phyloP scores from a whole-genome alignment of 1,140 invertebrate genomes.

The Luehdorfia chinensis region DNA sequence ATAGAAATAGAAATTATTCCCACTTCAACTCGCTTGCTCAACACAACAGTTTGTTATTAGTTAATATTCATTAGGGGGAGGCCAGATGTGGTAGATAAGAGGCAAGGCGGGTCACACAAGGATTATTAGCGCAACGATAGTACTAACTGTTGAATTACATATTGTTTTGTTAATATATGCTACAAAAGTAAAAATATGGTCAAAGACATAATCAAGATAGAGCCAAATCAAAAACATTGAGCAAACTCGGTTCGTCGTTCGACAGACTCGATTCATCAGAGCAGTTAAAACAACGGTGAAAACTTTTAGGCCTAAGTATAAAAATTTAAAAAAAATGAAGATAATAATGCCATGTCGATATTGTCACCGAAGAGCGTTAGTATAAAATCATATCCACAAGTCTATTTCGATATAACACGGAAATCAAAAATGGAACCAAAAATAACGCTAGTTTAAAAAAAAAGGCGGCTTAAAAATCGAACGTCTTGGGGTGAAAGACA shows the following conservation, averaged over 20 bases:
- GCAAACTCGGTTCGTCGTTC: too few species aligned
- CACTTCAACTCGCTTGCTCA: constrained; percentile 34
- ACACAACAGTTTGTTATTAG: constrained; percentile 52
- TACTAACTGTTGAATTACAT: constrained; percentile 10
- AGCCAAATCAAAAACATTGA: too few species aligned
- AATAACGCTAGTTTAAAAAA: constrained; percentile 29
- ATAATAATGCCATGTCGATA: background rate
- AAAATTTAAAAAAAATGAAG: constrained; percentile 4
- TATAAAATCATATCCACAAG: constrained; percentile 9
- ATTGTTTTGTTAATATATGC: too few species aligned
- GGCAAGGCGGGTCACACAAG: constrained; percentile 28
- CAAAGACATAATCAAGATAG: too few species aligned
- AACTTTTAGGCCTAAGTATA: too few species aligned
- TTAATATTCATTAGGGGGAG: constrained; percentile 72
- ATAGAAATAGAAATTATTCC: constrained; percentile 44
- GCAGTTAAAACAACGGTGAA: too few species aligned
- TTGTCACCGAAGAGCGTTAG: constrained; percentile 7
- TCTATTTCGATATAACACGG: constrained; percentile 18
- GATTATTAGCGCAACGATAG: constrained; percentile 42
- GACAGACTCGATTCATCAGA: too few species aligned
- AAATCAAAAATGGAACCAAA: constrained; percentile 25
- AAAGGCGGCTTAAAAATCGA: constrained; percentile 40
- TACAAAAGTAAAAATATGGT: too few species aligned
- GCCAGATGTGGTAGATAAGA: constrained; percentile 55
- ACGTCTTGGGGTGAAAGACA: constrained; percentile 28